These are phyloP conservation scores for Oxytorus armatus DNA, from an alignment of 2,888 invertebrate genomes.

Conservation along the genomic window DNA sequence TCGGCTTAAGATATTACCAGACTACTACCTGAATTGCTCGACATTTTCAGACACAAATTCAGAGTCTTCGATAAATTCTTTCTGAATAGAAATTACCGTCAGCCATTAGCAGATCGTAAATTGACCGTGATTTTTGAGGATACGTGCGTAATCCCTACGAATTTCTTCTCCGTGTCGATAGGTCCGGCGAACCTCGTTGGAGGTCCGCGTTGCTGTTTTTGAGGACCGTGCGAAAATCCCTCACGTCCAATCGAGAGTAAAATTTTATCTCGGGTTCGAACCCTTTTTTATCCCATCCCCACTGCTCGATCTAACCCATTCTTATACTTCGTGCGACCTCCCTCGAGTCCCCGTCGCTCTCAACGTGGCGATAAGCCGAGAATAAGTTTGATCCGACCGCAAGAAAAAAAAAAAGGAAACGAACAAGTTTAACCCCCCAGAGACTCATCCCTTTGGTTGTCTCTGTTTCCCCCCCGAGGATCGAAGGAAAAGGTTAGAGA, in stretches of 20 bases:
- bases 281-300: neutral
- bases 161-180: no score
- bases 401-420: neutral
- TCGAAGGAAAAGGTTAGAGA: constrained; percentile 5
- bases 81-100: no score
- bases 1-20: no score
- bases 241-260: neutral
- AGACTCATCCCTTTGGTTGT: neutral
- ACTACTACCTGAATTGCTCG: no score
- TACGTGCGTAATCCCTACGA: no score
- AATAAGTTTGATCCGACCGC: constrained; percentile 22
- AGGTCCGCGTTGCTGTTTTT: no score
- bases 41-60: no score
- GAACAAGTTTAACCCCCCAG: constrained; percentile 34
- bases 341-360: neutral
- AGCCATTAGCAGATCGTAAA: no score
- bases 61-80: no score
- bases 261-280: neutral
- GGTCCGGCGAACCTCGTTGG: no score
- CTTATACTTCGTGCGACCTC: constrained; percentile 2
- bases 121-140: no score
- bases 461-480: constrained; percentile 34
- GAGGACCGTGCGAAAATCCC: neutral
- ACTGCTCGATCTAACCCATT: constrained; percentile 1
- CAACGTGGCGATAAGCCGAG: neutral